phyloP scores from a whole-genome alignment of 1,140 invertebrate genomes.

The Manduca sexta region DNA sequence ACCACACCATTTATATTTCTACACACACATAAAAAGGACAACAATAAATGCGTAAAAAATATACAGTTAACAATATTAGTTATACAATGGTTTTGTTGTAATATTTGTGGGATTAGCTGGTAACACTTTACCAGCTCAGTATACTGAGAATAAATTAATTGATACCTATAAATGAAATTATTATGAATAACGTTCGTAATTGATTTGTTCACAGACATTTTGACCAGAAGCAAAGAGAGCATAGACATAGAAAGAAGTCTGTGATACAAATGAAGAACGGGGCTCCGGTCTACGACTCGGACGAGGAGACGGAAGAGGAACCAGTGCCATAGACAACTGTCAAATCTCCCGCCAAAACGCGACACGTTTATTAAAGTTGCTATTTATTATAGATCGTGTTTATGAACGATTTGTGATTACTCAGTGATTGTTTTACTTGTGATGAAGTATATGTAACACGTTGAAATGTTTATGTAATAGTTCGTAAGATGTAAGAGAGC shows the following conservation, averaged over 20 bases:
- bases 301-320: constrained; percentile 69
- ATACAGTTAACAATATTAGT: background rate
- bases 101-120: too few species aligned
- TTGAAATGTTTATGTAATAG: constrained; percentile 5
- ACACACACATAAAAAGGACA: too few species aligned
- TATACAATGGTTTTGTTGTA: background rate
- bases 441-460: constrained; percentile 19
- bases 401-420: constrained; percentile 38
- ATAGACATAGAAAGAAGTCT: constrained; percentile 69
- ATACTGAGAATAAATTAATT: too few species aligned
- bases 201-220: constrained; percentile 49
- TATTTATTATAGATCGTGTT: background rate
- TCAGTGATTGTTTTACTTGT: constrained; percentile 46
- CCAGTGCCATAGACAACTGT: constrained; percentile 56
- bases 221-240: constrained; percentile 66
- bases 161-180: too few species aligned
- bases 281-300: constrained; percentile 68
- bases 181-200: too few species aligned
- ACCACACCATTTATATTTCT: background rate
- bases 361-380: background rate
- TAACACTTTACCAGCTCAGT: too few species aligned
- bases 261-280: constrained; percentile 73
- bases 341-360: constrained; percentile 28
- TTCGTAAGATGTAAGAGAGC: constrained; percentile 1
- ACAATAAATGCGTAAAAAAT: background rate